Percentiles rank a stretch among this genome's conserved stretches.
phyloP scores from a whole-genome alignment of 2,888 invertebrate species.

The Andrena chrysosceles region DNA sequence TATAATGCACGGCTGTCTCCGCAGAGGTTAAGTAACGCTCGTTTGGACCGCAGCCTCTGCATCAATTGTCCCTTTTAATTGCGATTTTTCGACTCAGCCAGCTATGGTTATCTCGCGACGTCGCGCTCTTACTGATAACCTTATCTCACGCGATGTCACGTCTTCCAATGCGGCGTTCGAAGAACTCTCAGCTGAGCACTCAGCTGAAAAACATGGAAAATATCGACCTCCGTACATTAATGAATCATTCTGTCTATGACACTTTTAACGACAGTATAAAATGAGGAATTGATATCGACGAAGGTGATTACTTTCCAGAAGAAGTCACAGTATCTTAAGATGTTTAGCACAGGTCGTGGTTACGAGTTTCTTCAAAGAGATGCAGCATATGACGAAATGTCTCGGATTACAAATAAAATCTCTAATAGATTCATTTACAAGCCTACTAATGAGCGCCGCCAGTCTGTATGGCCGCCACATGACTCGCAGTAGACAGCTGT shows the following conservation, averaged over 20 bases:
- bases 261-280: too few relatives aligned
- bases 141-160: too few relatives aligned
- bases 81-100: neutral
- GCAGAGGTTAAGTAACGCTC: neutral
- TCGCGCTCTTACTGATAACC: too few relatives aligned
- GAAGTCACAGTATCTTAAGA: too few relatives aligned
- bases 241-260: too few relatives aligned
- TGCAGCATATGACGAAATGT: neutral
- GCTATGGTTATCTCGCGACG: neutral
- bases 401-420: neutral
- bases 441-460: slow-evolving; percentile 13
- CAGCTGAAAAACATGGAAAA: too few relatives aligned
- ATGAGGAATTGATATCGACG: too few relatives aligned
- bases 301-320: too few relatives aligned
- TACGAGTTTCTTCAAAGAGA: neutral
- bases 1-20: slow-evolving; percentile 9
- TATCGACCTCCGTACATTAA: too few relatives aligned
- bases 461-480: neutral
- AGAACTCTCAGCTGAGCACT: too few relatives aligned
- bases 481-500: slow-evolving; percentile 21
- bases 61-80: slow-evolving; percentile 25
- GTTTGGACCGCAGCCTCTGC: neutral
- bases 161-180: too few relatives aligned
- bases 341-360: too few relatives aligned
- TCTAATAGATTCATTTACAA: slow-evolving; percentile 24